Evolutionary conservation across 2,113 vertebrate species (phyloP).

Genomic region (Macroglossus sobrinus): DNA sequence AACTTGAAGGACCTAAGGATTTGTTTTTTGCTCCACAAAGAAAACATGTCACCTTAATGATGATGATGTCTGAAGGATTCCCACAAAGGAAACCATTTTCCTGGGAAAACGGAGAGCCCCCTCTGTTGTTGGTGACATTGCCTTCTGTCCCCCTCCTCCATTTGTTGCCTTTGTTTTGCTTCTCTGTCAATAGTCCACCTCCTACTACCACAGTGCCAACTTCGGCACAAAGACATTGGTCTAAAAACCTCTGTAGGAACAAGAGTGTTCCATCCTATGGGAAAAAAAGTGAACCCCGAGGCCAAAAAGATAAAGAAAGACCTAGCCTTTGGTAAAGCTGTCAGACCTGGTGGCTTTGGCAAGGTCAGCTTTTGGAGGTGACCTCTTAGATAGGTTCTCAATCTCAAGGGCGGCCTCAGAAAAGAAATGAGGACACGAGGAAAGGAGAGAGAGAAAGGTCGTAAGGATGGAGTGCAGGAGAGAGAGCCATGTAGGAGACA

Average conservation of each 20-base stretch:
- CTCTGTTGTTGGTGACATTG: not conserved
- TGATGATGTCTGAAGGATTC: not conserved
- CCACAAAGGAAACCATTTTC: conserved; percentile 36
- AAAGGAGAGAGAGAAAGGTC: not conserved
- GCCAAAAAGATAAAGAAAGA: not conserved
- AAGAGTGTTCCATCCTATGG: not conserved
- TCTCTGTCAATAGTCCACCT: conserved; percentile 1
- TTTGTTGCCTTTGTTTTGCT: conserved; percentile 60
- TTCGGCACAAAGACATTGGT: conserved; percentile 46
- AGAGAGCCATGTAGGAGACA: not conserved
- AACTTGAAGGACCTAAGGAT: not conserved
- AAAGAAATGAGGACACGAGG: rapidly evolving
- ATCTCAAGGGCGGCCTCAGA: not conserved
- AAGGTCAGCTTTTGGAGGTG: not conserved
- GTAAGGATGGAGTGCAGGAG: rapidly evolving
- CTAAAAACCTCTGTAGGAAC: not conserved
- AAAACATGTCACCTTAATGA: not conserved
- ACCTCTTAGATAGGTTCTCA: not conserved
- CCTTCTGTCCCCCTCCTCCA: not conserved
- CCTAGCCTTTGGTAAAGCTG: not conserved
- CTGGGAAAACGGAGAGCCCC: not conserved
- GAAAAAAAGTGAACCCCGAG: not conserved
- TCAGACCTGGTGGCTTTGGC: not conserved
- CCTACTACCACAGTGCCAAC: not conserved
- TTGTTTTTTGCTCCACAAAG: conserved; percentile 17